Conservation (phyloP, 1,140 invertebrate species). For the Habropoda laboriosa region DNA sequence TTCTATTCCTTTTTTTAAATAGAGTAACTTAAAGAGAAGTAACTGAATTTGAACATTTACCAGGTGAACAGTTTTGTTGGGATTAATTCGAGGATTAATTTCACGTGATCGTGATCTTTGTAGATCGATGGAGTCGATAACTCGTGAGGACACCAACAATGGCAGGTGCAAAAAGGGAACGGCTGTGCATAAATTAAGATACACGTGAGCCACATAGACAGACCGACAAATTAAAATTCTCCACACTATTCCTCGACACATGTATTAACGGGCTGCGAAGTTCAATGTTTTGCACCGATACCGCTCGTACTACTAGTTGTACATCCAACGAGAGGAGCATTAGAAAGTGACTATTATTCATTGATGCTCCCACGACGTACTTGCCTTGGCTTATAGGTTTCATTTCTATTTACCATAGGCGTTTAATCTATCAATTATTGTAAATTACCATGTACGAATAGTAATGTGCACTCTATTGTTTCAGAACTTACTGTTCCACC, state of each 20-base stretch:
- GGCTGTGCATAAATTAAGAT: background rate
- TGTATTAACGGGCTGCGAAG: conserved; percentile 21
- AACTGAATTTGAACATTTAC: too few relatives aligned
- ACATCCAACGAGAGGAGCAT: conserved; percentile 13
- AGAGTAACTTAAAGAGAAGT: too few relatives aligned
- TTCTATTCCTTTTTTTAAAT: too few relatives aligned
- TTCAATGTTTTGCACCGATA: conserved; percentile 23
- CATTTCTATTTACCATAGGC: background rate
- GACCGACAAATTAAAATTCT: conserved; percentile 36
- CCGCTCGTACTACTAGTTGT: conserved; percentile 28
- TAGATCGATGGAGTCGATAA: background rate
- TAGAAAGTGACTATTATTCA: conserved; percentile 40
- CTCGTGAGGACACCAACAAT: background rate
- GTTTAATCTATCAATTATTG: background rate
- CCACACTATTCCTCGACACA: background rate
- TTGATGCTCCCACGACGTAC: conserved; percentile 4
- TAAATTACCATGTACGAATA: background rate
- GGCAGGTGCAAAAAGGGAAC: background rate
- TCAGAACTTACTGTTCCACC: too few relatives aligned
- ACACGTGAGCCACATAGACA: background rate
- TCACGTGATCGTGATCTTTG: background rate
- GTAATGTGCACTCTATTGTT: too few relatives aligned
- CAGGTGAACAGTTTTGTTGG: too few relatives aligned
- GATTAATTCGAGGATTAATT: too few relatives aligned
- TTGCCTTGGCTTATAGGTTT: background rate